Base-by-base conservation (phyloP, 2,888 invertebrate genomes). In the Drosophila paramelanica region DNA sequence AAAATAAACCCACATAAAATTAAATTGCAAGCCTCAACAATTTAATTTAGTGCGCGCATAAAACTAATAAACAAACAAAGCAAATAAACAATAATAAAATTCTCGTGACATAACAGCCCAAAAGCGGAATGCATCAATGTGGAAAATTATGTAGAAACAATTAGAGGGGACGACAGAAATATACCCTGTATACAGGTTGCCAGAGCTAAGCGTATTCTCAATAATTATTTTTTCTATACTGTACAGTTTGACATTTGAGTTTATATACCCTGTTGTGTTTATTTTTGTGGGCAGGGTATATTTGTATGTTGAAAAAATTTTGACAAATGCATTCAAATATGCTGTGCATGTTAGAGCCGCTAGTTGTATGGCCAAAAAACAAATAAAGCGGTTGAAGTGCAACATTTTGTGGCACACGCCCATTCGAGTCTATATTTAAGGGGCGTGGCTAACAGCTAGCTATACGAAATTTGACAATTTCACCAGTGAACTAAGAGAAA, bases 21-120 rank as follows among this genome's bases (percentile, higher is more conserved):
- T 42, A 27, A 60, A 56, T 56, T 41, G 14, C 46, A 39, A 51
- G 49, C 80, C 57, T 45, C 58, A 64, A 65, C 56, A 62, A 76
- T 85, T 85, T 68, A 62, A 79, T 88, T 81, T 69, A 64, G 59
- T 68, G 52, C 60, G 58, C 47, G 52, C 58, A 47, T 57, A 49
- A 49, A 56, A 45, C 66, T 66, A 73, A 77, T 59, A 57, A 58
- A 27, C 61, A 62, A 61, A 39, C 8, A 41, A 39, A 45, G 11
- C 52, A 67, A 67, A 76, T 51, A 73, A 65, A 70, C 41, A 61
- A 73, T 57, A 83, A 73, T 77, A 42, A 51, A 71, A 65, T 58
- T 38, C 51, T 60, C 46, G 55, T 43, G 51, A 61, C 77, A 71
- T 6, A 38, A 11, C 41, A 36, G 41, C 33, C 0, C 14, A 39